These are phyloP conservation scores for Phania funesta DNA, from an alignment of 2,888 invertebrate species.

Conservation along the genomic window DNA sequence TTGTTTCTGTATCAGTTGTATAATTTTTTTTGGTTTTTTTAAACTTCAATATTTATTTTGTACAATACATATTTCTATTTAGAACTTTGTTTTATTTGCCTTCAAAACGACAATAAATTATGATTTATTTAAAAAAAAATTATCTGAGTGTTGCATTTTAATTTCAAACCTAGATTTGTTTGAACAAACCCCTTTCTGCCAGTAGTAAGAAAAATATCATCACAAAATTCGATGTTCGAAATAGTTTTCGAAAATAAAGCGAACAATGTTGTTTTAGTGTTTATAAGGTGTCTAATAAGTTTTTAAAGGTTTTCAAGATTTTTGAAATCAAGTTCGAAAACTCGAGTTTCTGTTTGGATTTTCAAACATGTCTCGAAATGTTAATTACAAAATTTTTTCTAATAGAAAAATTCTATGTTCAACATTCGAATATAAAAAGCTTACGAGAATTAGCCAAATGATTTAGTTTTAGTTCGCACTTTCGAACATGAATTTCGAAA, in stretches of 20 bases:
- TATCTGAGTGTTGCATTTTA: neutral
- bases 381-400: too few relatives aligned
- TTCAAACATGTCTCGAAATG: neutral
- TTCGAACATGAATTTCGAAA: too few relatives aligned
- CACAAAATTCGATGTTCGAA: too few relatives aligned
- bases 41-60: neutral
- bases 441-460: too few relatives aligned
- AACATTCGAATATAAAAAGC: too few relatives aligned
- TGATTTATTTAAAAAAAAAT: slow-evolving; percentile 64
- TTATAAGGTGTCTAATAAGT: too few relatives aligned
- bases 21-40: neutral
- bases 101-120: slow-evolving; percentile 74
- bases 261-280: too few relatives aligned
- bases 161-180: too few relatives aligned
- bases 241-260: too few relatives aligned
- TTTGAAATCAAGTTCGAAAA: neutral
- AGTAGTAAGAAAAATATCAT: neutral
- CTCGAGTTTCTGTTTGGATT: neutral
- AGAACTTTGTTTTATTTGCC: slow-evolving; percentile 55
- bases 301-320: neutral
- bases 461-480: too few relatives aligned
- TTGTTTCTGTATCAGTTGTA: neutral
- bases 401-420: too few relatives aligned
- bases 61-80: slow-evolving; percentile 15
- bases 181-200: too few relatives aligned